A percentile compares a stretch with the other conserved stretches of the same genome.
These are phyloP conservation scores for Dicyrtomina minuta DNA, from an alignment of 2,888 invertebrate genomes.

Conservation along the genomic window DNA sequence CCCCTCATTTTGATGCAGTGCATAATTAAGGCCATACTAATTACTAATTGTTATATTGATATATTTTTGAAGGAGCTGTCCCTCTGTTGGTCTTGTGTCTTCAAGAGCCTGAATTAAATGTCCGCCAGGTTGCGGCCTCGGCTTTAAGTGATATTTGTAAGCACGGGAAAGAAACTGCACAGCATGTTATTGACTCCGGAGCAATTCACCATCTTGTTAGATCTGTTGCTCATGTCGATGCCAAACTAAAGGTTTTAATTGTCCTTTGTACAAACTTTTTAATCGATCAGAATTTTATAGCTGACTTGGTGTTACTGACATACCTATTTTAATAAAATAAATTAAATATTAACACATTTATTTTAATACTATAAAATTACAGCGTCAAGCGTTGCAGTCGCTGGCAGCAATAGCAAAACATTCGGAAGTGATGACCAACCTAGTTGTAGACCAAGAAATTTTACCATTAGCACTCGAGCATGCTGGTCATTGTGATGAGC, in stretches of 20 bases:
- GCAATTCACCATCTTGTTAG: constrained; percentile 72
- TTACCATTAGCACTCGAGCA: constrained; percentile 72
- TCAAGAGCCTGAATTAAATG: constrained; percentile 66
- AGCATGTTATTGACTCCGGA: constrained; percentile 73
- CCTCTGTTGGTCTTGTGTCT: constrained; percentile 62
- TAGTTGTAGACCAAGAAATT: constrained; percentile 75
- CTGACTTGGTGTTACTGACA: too few species aligned
- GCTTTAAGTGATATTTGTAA: constrained; percentile 76
- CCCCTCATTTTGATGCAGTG: too few species aligned
- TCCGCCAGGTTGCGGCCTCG: constrained; percentile 60
- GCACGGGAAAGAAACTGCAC: constrained; percentile 69
- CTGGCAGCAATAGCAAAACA: constrained; percentile 75
- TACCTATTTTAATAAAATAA: too few species aligned
- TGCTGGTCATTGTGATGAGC: constrained; percentile 70
- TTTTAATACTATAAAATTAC: too few species aligned
- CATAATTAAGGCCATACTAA: too few species aligned
- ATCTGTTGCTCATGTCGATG: constrained; percentile 70
- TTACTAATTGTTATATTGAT: too few species aligned
- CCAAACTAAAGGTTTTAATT: constrained; percentile 70
- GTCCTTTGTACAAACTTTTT: too few species aligned
- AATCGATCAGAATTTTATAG: too few species aligned
- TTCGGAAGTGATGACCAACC: constrained; percentile 72
- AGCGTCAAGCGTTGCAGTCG: constrained; percentile 71
- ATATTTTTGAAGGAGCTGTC: constrained; percentile 48
- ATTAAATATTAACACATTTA: too few species aligned